These are phyloP conservation scores for Myotis pilosus DNA, from an alignment of 2,797 vertebrate species.

Conservation along the genomic window DNA sequence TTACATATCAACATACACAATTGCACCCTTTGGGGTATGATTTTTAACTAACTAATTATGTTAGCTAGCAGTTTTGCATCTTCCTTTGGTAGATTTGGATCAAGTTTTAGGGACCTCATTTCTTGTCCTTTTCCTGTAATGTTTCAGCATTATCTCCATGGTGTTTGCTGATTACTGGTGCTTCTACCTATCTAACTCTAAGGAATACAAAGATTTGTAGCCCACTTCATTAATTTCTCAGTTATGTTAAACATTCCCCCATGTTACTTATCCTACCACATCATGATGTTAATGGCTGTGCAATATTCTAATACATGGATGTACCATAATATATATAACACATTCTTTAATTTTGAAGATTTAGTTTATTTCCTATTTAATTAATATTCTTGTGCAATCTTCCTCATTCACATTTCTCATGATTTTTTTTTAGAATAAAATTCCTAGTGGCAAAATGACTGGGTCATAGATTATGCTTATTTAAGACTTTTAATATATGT, in stretches of 20 bases:
- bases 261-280: background rate
- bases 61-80: background rate
- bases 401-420: background rate
- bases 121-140: background rate
- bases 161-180: background rate
- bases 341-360: background rate
- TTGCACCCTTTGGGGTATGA: background rate
- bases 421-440: slow-evolving; percentile 30
- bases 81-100: background rate
- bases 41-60: background rate
- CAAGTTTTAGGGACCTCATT: background rate
- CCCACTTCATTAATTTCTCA: background rate
- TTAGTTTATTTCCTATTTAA: slow-evolving; percentile 23
- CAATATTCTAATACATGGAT: background rate
- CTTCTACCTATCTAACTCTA: background rate
- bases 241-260: background rate
- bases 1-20: background rate
- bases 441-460: background rate
- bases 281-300: background rate
- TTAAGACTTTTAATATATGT: background rate
- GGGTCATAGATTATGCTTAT: background rate
- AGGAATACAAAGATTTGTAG: background rate
- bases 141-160: background rate
- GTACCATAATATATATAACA: background rate
- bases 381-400: background rate